A percentile compares a stretch with the other conserved stretches of the same genome.
Evolutionary conservation across 2,113 vertebrate genomes (phyloP).

Genomic region (Nothobranchius kuhntae): DNA sequence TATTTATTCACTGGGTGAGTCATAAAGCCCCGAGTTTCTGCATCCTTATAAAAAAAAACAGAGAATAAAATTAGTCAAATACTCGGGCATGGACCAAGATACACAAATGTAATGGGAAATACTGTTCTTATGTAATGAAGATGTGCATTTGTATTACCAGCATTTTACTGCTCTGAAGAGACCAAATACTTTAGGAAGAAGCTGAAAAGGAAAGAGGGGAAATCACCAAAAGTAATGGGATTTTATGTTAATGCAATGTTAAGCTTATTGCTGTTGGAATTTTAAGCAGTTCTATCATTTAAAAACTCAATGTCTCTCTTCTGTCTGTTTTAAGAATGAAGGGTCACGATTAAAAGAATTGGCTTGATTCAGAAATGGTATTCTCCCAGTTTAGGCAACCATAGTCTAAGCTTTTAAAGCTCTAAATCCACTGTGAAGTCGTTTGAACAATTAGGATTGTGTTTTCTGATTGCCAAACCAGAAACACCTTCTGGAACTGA

Average conservation of each 20-base stretch:
- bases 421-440: too few relatives aligned
- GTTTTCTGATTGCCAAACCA: not conserved
- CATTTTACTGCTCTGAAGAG: not conserved
- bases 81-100: slow-evolving; percentile 32
- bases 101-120: slow-evolving; percentile 30
- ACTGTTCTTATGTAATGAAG: slow-evolving; percentile 10
- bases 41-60: too few relatives aligned
- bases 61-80: too few relatives aligned
- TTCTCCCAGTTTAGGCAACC: not conserved
- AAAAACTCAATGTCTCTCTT: not conserved
- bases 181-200: slow-evolving; percentile 1
- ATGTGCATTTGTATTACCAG: not conserved
- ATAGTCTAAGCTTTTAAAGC: not conserved
- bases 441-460: too few relatives aligned
- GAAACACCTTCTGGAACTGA: slow-evolving; percentile 7
- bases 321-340: not conserved
- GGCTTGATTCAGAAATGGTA: not conserved
- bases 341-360: not conserved
- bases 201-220: not conserved
- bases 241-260: not conserved
- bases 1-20: slow-evolving; percentile 4
- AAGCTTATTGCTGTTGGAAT: slow-evolving; percentile 9
- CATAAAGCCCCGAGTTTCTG: not conserved
- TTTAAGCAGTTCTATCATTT: not conserved
- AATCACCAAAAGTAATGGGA: slow-evolving; percentile 1